These are phyloP conservation scores for Pteria penguin DNA, from an alignment of 2,888 invertebrate species.

Conservation along the genomic window DNA sequence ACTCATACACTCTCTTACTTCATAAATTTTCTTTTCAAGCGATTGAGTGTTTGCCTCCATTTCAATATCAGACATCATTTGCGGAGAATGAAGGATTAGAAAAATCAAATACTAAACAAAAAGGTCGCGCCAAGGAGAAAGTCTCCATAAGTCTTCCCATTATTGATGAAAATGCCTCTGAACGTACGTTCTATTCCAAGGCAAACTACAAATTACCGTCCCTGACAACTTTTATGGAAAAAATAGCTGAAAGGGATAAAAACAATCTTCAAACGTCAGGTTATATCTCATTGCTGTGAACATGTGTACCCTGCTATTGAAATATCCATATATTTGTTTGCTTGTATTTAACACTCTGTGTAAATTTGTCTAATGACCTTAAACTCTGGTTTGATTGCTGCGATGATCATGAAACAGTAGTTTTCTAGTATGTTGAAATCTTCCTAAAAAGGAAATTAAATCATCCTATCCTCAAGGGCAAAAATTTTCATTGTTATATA, in stretches of 20 bases:
- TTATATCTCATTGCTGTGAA: too few species aligned
- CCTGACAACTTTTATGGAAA: constrained; percentile 6
- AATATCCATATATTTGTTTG: too few species aligned
- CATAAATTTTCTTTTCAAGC: not conserved
- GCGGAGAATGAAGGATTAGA: not conserved
- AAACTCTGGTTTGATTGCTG: too few species aligned
- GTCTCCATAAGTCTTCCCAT: not conserved
- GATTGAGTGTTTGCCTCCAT: not conserved
- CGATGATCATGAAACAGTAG: too few species aligned
- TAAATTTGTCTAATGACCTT: too few species aligned
- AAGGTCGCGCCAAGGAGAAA: not conserved
- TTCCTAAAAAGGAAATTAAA: too few species aligned
- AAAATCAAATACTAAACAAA: not conserved
- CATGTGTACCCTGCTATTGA: too few species aligned
- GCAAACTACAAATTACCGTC: constrained; percentile 10
- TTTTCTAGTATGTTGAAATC: too few species aligned
- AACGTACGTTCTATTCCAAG: not conserved
- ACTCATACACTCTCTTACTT: not conserved
- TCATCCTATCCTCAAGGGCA: too few species aligned
- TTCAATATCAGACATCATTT: not conserved
- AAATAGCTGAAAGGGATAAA: not conserved
- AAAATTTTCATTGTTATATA: too few species aligned
- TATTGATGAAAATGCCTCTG: not conserved
- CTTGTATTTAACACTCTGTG: too few species aligned
- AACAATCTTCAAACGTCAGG: too few species aligned